These are phyloP conservation scores for Rallus limicola DNA, from an alignment of 2,113 vertebrate genomes.

Conservation along the genomic window DNA sequence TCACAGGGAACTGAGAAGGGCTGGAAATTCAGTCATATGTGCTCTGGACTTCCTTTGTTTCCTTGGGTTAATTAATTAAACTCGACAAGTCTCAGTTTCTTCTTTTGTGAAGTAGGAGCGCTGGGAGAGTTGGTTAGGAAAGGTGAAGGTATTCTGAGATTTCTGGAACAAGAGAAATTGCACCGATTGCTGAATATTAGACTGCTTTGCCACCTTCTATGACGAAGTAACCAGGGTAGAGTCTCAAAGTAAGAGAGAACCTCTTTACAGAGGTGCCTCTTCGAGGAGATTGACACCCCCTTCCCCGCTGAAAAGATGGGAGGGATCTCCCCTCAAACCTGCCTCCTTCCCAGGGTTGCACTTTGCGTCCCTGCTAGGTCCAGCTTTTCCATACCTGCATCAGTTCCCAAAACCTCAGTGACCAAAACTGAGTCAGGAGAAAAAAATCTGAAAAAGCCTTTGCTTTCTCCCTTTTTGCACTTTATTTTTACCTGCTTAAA, in stretches of 20 bases:
- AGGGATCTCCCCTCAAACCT: neutral
- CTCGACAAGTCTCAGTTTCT: neutral
- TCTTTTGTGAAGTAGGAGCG: neutral
- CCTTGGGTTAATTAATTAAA: neutral
- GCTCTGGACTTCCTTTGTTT: neutral
- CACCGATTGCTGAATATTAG: neutral
- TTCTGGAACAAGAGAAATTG: neutral
- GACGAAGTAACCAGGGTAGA: neutral
- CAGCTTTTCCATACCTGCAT: neutral
- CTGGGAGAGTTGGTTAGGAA: neutral
- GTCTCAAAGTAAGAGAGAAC: neutral
- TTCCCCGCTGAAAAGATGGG: neutral
- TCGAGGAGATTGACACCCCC: neutral
- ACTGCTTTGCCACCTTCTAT: neutral
- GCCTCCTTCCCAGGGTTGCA: neutral
- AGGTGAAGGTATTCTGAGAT: conserved; percentile 7
- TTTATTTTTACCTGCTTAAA: neutral
- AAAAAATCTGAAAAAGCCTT: neutral
- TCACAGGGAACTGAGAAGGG: neutral
- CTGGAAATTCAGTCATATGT: neutral
- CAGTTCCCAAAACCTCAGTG: neutral
- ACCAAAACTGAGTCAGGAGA: neutral
- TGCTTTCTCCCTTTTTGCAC: neutral
- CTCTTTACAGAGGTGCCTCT: neutral
- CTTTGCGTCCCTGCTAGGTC: neutral